Evolutionary conservation across 1,140 invertebrate genomes (phyloP), one percentile per base, ranked within the genome.

Genomic region (Papilio xuthus): DNA sequence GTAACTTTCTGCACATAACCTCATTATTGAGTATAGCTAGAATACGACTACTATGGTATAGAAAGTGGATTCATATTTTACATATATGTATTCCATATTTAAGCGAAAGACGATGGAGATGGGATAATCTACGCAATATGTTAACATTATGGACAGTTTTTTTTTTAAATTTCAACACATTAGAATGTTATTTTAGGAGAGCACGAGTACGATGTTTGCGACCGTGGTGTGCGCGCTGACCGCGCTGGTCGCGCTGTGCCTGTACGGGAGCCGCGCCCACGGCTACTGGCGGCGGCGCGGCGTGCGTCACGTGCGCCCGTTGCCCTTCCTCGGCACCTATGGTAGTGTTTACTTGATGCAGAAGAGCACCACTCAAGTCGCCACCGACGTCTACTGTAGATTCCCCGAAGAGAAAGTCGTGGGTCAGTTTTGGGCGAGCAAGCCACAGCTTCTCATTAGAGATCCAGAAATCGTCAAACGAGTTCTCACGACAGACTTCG

Each of bases 201-300:
- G 9, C 13, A 28, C 23, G 15, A 53, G 44, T 8, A 74, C 7
- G 47, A 74, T 28, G 75, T 79, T 84, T 76, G 79, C 82, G n/a
- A 77, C 77, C 6, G 15, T 81, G 60, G 77, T 69, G 6, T 71
- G 78, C 9, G 53, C 79, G 13, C n/a, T 82, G 9, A 37, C 82
- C 12, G 78, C 79, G 26, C 77, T 84, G 4, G 67, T 70, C 32
- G 80, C 78, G 1, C 37, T 83, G 9, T 88, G 86, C 69, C 47
- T 82, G 12, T 88, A 86, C 44, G 76, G 74, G 18, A 85, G 81
- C 6, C 82, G 82, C 63, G 85, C 71, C 4, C 84, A 83, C 70
- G 78, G 73, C 18, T 89, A 89, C 71, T 89, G 87, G 87, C 44
- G 83, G 44, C 56, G 79, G 20, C 80, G 79, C 41, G 83, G 83